Conservation (phyloP, 2,888 invertebrate genomes). For the Pomacea canaliculata region DNA sequence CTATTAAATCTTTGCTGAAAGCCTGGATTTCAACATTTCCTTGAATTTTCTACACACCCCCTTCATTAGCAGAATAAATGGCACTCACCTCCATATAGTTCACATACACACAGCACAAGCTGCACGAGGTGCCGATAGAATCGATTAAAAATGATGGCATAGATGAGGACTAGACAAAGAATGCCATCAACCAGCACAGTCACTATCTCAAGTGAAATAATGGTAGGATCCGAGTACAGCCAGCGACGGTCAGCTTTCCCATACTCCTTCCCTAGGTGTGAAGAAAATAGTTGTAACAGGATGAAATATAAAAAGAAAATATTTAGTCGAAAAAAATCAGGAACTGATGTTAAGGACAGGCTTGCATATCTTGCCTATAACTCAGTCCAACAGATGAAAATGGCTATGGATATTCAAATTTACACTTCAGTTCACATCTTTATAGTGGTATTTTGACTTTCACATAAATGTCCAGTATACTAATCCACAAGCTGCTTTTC, state of each 20-base stretch:
- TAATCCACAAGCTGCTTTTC: too few species aligned
- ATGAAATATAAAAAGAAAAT: background rate
- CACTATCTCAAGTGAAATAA: slow-evolving; percentile 64
- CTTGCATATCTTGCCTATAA: background rate
- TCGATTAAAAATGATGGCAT: slow-evolving; percentile 53
- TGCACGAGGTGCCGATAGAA: slow-evolving; percentile 63
- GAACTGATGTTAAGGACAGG: background rate
- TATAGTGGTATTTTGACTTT: too few species aligned
- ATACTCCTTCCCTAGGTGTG: slow-evolving; percentile 65
- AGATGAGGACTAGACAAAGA: slow-evolving; percentile 53
- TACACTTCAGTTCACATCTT: too few species aligned
- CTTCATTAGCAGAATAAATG: too few species aligned
- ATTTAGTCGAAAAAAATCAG: too few species aligned
- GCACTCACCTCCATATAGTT: slow-evolving; percentile 65
- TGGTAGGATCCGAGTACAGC: slow-evolving; percentile 63
- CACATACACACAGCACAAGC: slow-evolving; percentile 63
- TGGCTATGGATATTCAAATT: background rate
- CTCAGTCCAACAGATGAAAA: background rate
- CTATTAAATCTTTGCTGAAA: too few species aligned
- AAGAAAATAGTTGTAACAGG: background rate
- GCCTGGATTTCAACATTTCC: too few species aligned
- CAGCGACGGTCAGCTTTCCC: slow-evolving; percentile 67
- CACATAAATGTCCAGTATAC: too few species aligned
- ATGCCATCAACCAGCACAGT: slow-evolving; percentile 58
- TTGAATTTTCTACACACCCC: too few species aligned